Evolutionary conservation across 2,888 invertebrate genomes (phyloP).

Genomic region (Baccha elongata): DNA sequence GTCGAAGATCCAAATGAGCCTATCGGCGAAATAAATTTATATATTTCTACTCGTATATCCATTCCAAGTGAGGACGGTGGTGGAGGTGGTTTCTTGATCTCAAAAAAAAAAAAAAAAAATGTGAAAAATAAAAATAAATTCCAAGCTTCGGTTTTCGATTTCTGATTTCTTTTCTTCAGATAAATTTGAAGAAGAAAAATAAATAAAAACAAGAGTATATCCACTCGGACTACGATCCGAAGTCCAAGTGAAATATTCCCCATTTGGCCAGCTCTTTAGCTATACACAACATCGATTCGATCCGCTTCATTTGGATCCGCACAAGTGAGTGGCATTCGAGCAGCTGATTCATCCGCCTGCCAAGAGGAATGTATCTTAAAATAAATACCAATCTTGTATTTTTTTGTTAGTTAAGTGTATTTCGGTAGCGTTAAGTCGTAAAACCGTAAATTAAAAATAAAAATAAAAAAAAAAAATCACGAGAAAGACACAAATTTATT

Average conservation of each 20-base stretch:
- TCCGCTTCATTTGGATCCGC: slow-evolving; percentile 58
- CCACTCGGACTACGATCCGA: background rate
- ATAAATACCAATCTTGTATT: slow-evolving; percentile 42
- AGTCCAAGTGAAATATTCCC: slow-evolving; percentile 10
- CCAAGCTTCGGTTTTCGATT: slow-evolving; percentile 60
- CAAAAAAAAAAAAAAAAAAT: slow-evolving; percentile 24
- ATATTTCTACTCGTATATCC: slow-evolving; percentile 12
- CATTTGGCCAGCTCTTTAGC: slow-evolving; percentile 21
- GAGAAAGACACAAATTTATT: slow-evolving; percentile 49
- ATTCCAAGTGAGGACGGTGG: slow-evolving; percentile 30
- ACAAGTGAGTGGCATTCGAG: slow-evolving; percentile 51
- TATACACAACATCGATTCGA: slow-evolving; percentile 38
- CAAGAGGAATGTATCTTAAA: slow-evolving; percentile 24
- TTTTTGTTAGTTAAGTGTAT: slow-evolving; percentile 49
- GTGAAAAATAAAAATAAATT: slow-evolving; percentile 10
- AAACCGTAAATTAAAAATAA: slow-evolving; percentile 37
- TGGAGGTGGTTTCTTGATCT: slow-evolving; percentile 57
- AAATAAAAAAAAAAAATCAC: slow-evolving; percentile 1
- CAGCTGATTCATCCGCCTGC: slow-evolving; percentile 61
- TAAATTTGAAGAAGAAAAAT: slow-evolving; percentile 35
- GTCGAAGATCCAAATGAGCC: slow-evolving; percentile 42
- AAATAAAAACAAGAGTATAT: slow-evolving; percentile 44
- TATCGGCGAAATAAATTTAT: slow-evolving; percentile 43
- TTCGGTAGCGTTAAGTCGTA: slow-evolving; percentile 62
- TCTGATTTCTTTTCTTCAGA: slow-evolving; percentile 66